A percentile compares a stretch with the other conserved stretches of the same genome.
Conservation (phyloP, 2,113 vertebrate genomes). For the Azemiops feae region DNA sequence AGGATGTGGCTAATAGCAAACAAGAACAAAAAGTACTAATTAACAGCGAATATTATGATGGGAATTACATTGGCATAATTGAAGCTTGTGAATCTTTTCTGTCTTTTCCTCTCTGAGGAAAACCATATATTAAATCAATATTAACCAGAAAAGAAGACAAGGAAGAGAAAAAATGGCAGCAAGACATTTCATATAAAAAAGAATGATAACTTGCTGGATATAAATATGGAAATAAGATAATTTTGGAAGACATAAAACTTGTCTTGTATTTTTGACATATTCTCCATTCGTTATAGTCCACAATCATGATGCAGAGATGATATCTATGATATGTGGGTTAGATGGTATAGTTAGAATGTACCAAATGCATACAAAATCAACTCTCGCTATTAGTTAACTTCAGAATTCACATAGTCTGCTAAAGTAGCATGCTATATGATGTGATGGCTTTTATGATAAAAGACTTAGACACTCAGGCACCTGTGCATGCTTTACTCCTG, state of each 20-base stretch:
- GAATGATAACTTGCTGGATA: constrained; percentile 1
- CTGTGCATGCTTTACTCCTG: background rate
- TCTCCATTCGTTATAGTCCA: background rate
- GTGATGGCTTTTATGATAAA: background rate
- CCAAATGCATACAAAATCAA: background rate
- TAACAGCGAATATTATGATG: background rate
- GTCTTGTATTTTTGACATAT: background rate
- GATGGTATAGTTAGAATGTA: background rate
- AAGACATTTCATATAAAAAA: constrained; percentile 21
- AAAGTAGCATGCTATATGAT: background rate
- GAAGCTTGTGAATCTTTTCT: constrained; percentile 16
- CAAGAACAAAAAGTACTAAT: constrained; percentile 13
- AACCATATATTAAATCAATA: background rate
- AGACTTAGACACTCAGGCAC: background rate
- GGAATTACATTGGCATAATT: constrained; percentile 15
- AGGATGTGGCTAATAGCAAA: constrained; percentile 28
- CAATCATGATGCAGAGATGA: background rate
- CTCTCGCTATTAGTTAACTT: background rate
- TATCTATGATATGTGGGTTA: background rate
- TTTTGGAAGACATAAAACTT: background rate
- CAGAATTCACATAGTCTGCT: background rate
- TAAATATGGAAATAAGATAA: constrained; percentile 9
- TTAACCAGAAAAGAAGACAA: background rate
- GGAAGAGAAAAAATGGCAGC: background rate
- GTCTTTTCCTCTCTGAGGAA: constrained; percentile 9